Conservation (phyloP, 2,797 vertebrate genomes). For the Luscinia megarhynchos region DNA sequence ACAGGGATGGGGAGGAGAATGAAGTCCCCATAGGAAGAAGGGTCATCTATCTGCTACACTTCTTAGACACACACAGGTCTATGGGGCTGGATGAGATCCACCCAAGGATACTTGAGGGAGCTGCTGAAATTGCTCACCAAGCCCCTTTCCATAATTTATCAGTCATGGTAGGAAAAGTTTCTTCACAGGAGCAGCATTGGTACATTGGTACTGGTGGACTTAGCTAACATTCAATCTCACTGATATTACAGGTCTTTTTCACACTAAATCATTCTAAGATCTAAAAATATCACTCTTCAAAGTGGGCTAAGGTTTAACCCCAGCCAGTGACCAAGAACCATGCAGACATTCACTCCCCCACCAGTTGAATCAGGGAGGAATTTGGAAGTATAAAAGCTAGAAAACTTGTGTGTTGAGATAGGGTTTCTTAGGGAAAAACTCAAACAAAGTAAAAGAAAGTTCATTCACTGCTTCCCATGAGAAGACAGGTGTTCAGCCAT, state of each 20-base stretch:
- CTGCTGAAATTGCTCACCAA: not conserved
- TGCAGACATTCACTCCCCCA: not conserved
- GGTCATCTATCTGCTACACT: not conserved
- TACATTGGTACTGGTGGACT: not conserved
- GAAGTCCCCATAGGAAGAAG: not conserved
- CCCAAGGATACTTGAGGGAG: not conserved
- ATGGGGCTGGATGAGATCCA: not conserved
- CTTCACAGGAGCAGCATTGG: not conserved
- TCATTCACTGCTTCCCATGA: not conserved
- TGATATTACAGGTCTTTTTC: not conserved
- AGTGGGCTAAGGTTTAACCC: not conserved
- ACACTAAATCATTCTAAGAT: not conserved
- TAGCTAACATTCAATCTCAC: not conserved
- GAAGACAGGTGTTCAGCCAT: not conserved
- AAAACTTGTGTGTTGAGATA: not conserved
- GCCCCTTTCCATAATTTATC: not conserved
- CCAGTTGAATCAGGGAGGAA: not conserved
- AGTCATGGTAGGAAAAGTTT: not conserved
- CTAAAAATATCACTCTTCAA: not conserved
- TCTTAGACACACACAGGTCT: accelerated
- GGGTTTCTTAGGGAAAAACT: not conserved
- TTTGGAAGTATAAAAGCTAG: not conserved
- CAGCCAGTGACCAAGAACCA: not conserved
- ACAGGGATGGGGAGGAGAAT: not conserved
- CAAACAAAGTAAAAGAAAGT: not conserved